phyloP scores from a whole-genome alignment of 2,888 invertebrate genomes.

The Dicycla oo region DNA sequence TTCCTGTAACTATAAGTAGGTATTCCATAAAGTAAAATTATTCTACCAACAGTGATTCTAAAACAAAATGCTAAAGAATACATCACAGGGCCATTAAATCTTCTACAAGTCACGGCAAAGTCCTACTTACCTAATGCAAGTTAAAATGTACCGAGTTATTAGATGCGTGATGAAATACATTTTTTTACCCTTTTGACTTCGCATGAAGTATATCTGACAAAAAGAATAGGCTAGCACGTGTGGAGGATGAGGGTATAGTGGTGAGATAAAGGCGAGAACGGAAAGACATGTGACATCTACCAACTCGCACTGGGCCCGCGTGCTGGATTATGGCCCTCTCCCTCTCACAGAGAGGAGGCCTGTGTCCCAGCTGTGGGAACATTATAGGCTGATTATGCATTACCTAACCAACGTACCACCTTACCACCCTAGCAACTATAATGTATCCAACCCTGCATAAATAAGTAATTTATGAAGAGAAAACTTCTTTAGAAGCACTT shows the following conservation, averaged over 20 bases:
- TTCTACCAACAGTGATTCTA: not conserved
- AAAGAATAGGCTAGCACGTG: slow-evolving; percentile 44
- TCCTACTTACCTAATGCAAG: slow-evolving; percentile 21
- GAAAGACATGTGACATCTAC: not conserved
- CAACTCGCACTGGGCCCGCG: not conserved
- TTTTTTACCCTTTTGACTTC: no score
- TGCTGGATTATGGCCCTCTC: not conserved
- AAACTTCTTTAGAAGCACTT: not conserved
- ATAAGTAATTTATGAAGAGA: not conserved
- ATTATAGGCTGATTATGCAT: not conserved
- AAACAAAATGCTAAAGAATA: no score
- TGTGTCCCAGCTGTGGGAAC: not conserved
- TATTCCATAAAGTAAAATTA: not conserved
- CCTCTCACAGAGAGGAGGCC: not conserved
- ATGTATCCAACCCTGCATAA: no score
- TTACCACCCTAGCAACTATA: not conserved
- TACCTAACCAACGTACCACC: not conserved
- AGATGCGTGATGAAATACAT: slow-evolving; percentile 40
- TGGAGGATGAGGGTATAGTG: not conserved
- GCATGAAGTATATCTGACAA: slow-evolving; percentile 35
- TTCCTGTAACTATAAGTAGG: not conserved
- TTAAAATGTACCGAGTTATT: slow-evolving; percentile 49
- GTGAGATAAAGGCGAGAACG: not conserved
- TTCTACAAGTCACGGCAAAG: slow-evolving; percentile 19
- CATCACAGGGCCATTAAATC: slow-evolving; percentile 25